Percentiles rank a stretch among this genome's conserved stretches.
Conservation (phyloP, 2,113 vertebrate species). For the Pardalotus punctatus region DNA sequence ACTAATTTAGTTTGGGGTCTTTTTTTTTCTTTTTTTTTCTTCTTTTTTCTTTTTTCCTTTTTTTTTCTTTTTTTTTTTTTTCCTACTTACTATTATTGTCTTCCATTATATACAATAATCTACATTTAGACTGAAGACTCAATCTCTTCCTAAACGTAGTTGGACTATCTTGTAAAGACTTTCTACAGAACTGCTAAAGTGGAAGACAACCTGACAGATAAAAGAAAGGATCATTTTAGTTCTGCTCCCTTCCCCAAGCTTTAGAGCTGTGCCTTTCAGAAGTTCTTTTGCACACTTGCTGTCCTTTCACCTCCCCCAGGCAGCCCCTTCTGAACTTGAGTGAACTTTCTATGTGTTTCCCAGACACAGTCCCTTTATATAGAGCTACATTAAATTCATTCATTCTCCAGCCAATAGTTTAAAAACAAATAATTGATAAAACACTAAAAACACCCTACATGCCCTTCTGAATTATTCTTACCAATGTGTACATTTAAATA, state of each 20-base stretch:
- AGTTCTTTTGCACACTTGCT: not conserved
- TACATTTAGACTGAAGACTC: slow-evolving; percentile 43
- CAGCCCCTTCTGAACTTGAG: not conserved
- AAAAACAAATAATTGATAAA: slow-evolving; percentile 66
- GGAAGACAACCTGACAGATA: slow-evolving; percentile 16
- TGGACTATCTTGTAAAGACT: slow-evolving; percentile 17
- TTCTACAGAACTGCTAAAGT: slow-evolving; percentile 16
- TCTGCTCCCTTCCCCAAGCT: not conserved
- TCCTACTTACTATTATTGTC: not conserved
- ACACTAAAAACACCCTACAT: slow-evolving; percentile 79
- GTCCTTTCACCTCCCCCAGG: not conserved
- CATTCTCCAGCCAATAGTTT: slow-evolving; percentile 44
- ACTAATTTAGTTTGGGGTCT: not conserved
- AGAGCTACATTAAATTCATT: slow-evolving; percentile 45
- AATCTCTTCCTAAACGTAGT: not conserved
- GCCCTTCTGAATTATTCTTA: slow-evolving; percentile 74
- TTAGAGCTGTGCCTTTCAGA: not conserved
- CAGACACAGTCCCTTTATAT: slow-evolving; percentile 2
- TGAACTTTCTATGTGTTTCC: slow-evolving; percentile 3
- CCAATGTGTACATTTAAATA: slow-evolving; percentile 82
- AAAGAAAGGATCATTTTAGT: slow-evolving; percentile 18
- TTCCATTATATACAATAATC: slow-evolving; percentile 63
- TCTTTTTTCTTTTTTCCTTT: not conserved
- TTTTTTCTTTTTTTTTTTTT: not conserved
- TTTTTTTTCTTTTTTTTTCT: not conserved